These are phyloP conservation scores for Xyliphius kryptos DNA, from an alignment of 2,113 vertebrate species.

Conservation along the genomic window DNA sequence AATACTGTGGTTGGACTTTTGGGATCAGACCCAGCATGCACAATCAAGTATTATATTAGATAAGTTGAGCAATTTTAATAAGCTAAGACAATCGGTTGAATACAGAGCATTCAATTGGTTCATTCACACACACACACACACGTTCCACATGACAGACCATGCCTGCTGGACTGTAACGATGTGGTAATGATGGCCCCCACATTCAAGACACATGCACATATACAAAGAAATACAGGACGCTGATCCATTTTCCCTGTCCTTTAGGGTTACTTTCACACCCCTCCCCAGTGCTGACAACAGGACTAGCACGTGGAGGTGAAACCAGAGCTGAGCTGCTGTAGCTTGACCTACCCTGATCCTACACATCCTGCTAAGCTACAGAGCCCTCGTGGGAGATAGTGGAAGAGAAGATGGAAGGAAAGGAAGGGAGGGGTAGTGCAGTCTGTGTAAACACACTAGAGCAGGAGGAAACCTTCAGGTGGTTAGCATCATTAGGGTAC, in stretches of 20 bases:
- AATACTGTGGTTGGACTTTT: no score
- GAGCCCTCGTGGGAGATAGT: slow-evolving; percentile 24
- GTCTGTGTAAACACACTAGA: slow-evolving; percentile 37
- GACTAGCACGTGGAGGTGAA: slow-evolving; percentile 41
- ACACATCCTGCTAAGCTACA: slow-evolving; percentile 41
- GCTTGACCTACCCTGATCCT: slow-evolving; percentile 32
- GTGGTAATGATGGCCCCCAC: slow-evolving; percentile 36
- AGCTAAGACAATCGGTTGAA: slow-evolving; percentile 45
- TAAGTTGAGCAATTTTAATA: slow-evolving; percentile 49
- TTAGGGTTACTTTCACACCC: slow-evolving; percentile 41
- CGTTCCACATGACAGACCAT: slow-evolving; percentile 41
- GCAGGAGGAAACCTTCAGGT: slow-evolving; percentile 3
- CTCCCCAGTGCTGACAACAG: slow-evolving; percentile 34
- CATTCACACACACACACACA: slow-evolving; percentile 36
- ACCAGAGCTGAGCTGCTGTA: slow-evolving; percentile 34
- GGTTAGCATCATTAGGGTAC: not conserved
- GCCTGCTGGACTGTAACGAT: slow-evolving; percentile 43
- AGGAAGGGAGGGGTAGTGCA: not conserved
- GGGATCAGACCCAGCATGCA: slow-evolving; percentile 32
- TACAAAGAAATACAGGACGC: no score
- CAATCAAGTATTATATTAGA: slow-evolving; percentile 45
- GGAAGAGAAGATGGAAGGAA: not conserved
- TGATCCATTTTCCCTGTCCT: slow-evolving; percentile 43
- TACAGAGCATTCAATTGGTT: slow-evolving; percentile 39
- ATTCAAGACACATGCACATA: slow-evolving; percentile 16